A percentile compares a stretch with the other conserved stretches of the same genome.
phyloP scores from a whole-genome alignment of 2,113 vertebrate genomes.

The Pimephales promelas region DNA sequence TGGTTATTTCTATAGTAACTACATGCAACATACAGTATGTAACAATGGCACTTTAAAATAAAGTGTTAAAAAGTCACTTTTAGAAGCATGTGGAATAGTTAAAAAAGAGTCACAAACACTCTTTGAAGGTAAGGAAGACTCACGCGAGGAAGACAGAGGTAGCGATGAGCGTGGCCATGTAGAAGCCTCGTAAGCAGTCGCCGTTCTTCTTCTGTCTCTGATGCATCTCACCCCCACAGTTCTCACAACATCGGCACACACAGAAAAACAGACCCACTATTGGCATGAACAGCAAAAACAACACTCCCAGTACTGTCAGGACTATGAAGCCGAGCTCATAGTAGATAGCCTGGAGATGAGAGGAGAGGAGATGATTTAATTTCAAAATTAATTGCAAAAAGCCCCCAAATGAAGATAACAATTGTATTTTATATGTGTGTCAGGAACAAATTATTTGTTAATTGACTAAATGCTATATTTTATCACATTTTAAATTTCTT shows the following conservation, averaged over 20 bases:
- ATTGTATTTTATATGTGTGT: background rate
- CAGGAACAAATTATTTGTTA: background rate
- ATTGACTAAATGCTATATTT: no score
- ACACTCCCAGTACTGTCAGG: conserved; percentile 77
- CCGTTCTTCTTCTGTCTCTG: conserved; percentile 91
- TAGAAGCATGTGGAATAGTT: background rate
- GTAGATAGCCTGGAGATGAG: conserved; percentile 78
- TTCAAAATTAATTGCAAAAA: no score
- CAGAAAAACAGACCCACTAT: conserved; percentile 87
- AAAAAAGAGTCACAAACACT: background rate
- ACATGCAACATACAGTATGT: no score
- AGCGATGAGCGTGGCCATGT: conserved; percentile 80
- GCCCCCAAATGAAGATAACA: background rate
- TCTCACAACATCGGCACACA: conserved; percentile 93
- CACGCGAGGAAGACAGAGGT: conserved; percentile 86
- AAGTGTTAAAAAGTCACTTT: background rate
- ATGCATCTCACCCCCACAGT: conserved; percentile 97
- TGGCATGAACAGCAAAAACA: conserved; percentile 85
- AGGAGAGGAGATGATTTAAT: conserved; percentile 23
- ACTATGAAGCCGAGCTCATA: conserved; percentile 90
- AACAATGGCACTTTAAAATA: no score
- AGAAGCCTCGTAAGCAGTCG: conserved; percentile 84
- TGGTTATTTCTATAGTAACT: no score
- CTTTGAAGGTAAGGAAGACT: conserved; percentile 65
- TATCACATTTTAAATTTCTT: background rate